phyloP scores from a whole-genome alignment of 2,888 invertebrate genomes.

The Drosophila neutralis region DNA sequence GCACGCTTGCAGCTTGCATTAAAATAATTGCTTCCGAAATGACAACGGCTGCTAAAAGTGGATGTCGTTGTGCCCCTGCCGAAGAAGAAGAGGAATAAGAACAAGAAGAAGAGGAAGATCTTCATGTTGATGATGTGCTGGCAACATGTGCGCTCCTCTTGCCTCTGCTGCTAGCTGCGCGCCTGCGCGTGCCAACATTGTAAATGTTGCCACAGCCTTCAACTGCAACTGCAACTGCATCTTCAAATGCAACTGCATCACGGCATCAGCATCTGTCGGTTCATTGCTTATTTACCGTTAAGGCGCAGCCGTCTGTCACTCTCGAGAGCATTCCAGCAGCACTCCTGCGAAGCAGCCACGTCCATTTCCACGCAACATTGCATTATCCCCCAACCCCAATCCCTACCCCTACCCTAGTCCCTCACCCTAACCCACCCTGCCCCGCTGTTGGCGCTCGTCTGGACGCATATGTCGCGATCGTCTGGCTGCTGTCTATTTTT shows the following conservation, averaged over 20 bases:
- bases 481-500: slow-evolving; percentile 62
- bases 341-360: slow-evolving; percentile 78
- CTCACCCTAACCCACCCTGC: background rate
- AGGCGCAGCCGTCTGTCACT: slow-evolving; percentile 75
- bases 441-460: slow-evolving; percentile 54
- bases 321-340: slow-evolving; percentile 73
- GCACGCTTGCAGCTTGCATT: slow-evolving; percentile 69
- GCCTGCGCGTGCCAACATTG: slow-evolving; percentile 81
- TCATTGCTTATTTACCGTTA: slow-evolving; percentile 78
- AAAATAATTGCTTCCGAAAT: slow-evolving; percentile 84
- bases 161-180: slow-evolving; percentile 57
- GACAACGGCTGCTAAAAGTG: slow-evolving; percentile 73
- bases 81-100: slow-evolving; percentile 33
- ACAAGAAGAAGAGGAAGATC: slow-evolving; percentile 18
- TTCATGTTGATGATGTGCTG: slow-evolving; percentile 46
- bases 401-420: background rate
- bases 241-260: slow-evolving; percentile 6
- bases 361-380: slow-evolving; percentile 46
- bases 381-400: background rate
- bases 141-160: slow-evolving; percentile 66
- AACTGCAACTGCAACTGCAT: background rate
- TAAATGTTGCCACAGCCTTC: slow-evolving; percentile 50
- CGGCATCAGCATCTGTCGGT: slow-evolving; percentile 32
- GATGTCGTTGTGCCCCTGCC: slow-evolving; percentile 47
- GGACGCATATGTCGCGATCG: slow-evolving; percentile 67